A percentile compares a stretch with the other conserved stretches of the same genome.
Evolutionary conservation across 2,113 vertebrate genomes (phyloP).

Genomic region (Tachysurus vachellii): DNA sequence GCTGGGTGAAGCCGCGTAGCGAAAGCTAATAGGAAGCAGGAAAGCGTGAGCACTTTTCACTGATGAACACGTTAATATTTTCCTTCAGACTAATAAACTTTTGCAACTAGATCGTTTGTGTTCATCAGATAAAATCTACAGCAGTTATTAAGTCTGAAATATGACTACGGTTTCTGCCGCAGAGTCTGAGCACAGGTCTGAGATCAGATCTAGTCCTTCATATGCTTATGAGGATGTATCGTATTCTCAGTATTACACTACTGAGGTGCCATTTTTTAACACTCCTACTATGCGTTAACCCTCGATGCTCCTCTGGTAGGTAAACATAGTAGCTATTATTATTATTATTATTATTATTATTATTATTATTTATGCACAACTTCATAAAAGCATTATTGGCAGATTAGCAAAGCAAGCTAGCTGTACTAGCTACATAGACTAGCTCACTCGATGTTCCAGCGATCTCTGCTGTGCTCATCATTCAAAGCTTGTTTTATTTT

Average conservation of each 20-base stretch:
- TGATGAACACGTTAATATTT: slow-evolving; percentile 1
- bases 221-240: not conserved
- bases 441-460: not conserved
- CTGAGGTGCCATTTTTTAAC: not conserved
- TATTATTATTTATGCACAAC: too few species aligned
- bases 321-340: not conserved
- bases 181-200: not conserved
- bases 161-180: slow-evolving; percentile 14
- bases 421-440: not conserved
- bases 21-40: slow-evolving; percentile 52
- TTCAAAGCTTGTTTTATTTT: not conserved
- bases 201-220: not conserved
- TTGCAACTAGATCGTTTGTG: not conserved
- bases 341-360: too few species aligned
- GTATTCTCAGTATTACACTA: not conserved
- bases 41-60: slow-evolving; percentile 13
- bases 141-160: not conserved
- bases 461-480: not conserved
- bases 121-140: not conserved
- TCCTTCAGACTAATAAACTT: slow-evolving; percentile 15
- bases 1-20: not conserved
- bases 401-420: not conserved
- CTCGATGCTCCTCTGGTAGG: not conserved
- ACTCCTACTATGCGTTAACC: not conserved
- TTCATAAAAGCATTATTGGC: not conserved